These are phyloP conservation scores for Falcunculus frontatus DNA, from an alignment of 2,113 vertebrate species.

Conservation along the genomic window DNA sequence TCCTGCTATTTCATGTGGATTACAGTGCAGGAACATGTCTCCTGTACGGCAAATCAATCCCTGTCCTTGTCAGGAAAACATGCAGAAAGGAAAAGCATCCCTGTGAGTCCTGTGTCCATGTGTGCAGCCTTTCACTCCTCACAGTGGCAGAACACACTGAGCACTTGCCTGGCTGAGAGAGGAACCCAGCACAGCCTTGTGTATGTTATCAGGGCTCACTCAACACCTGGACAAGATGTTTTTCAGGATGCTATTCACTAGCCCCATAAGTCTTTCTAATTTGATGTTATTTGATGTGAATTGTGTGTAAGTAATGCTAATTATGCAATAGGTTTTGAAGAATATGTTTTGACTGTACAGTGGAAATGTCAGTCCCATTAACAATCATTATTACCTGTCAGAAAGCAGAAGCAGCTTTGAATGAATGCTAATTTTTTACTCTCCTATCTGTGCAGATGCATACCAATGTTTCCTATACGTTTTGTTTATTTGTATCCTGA, in stretches of 20 bases:
- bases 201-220: neutral
- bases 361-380: constrained; percentile 75
- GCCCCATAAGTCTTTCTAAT: constrained; percentile 40
- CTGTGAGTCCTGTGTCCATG: neutral
- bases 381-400: constrained; percentile 64
- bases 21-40: neutral
- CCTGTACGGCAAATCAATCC: neutral
- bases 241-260: neutral
- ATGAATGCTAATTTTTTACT: constrained; percentile 53
- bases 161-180: neutral
- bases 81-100: neutral
- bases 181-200: neutral
- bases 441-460: neutral
- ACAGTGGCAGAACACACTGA: neutral
- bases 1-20: neutral
- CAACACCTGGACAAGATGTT: neutral
- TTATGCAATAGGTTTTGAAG: constrained; percentile 60
- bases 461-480: neutral
- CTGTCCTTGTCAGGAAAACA: neutral
- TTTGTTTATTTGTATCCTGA: neutral
- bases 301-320: constrained; percentile 63
- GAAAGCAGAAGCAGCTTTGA: constrained; percentile 18
- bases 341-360: constrained; percentile 53
- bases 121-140: neutral
- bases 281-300: constrained; percentile 50